Conservation (phyloP, 2,888 invertebrate species). For the Ectropis crepuscularia region DNA sequence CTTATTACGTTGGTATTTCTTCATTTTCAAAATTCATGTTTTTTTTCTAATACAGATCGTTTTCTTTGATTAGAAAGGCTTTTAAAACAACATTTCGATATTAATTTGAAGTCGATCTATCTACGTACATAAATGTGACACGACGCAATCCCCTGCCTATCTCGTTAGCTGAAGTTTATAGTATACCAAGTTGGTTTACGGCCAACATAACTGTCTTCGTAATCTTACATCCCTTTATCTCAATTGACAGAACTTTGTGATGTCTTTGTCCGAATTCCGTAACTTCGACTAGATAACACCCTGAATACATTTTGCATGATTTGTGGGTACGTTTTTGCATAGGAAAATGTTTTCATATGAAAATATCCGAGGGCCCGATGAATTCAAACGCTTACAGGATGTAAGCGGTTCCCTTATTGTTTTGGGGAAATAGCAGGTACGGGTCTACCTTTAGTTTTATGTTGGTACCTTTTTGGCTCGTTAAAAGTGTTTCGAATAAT, state of each 20-base stretch:
- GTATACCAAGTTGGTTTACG: constrained; percentile 64
- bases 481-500: constrained; percentile 40
- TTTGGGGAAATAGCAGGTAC: constrained; percentile 37
- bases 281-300: constrained; percentile 61
- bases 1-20: no score
- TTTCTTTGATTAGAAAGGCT: no score
- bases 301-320: constrained; percentile 55
- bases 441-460: constrained; percentile 38
- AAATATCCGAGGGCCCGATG: constrained; percentile 37
- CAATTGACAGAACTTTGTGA: constrained; percentile 73
- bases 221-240: constrained; percentile 80
- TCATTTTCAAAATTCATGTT: no score
- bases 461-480: constrained; percentile 39
- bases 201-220: constrained; percentile 70
- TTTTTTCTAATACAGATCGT: no score
- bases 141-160: constrained; percentile 43
- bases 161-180: constrained; percentile 61
- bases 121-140: constrained; percentile 40
- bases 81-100: no score
- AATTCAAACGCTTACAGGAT: constrained; percentile 40
- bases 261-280: constrained; percentile 65
- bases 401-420: constrained; percentile 43
- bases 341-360: constrained; percentile 44
- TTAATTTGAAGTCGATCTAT: constrained; percentile 1
- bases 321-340: constrained; percentile 46